Evolutionary conservation across 1,140 invertebrate genomes (phyloP).

Genomic region (Orius insidiosus): DNA sequence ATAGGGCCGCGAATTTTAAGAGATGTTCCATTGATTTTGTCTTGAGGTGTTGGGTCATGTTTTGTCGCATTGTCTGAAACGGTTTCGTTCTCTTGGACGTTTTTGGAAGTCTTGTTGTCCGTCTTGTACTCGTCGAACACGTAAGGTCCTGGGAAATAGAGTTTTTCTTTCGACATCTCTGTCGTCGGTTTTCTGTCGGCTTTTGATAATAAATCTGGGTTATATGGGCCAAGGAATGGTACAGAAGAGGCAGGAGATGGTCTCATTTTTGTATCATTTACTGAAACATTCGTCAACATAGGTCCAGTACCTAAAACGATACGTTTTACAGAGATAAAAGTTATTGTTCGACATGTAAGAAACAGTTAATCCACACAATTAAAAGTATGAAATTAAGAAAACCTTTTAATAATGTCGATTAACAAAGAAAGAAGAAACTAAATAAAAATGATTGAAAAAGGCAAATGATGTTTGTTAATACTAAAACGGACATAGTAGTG

Average conservation of each 20-base stretch:
- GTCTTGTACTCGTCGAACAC: no score
- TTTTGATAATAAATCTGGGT: conserved; percentile 16
- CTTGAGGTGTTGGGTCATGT: no score
- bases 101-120: no score
- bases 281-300: conserved; percentile 6
- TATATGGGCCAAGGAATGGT: conserved; percentile 18
- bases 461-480: no score
- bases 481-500: conserved; percentile 1
- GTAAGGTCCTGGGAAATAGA: conserved; percentile 10
- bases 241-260: not conserved
- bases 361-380: not conserved
- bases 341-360: not conserved
- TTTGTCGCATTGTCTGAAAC: no score
- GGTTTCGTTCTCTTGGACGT: conserved; percentile 6
- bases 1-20: no score
- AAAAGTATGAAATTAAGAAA: not conserved
- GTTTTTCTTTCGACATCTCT: conserved; percentile 12
- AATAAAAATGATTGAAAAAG: not conserved
- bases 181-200: not conserved
- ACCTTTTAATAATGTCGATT: not conserved
- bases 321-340: conserved; percentile 2
- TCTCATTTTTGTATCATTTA: conserved; percentile 6
- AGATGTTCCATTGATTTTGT: no score
- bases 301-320: conserved; percentile 9
- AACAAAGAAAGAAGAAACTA: not conserved